phyloP scores from a whole-genome alignment of 2,888 invertebrate genomes.

The Papilio demoleus region DNA sequence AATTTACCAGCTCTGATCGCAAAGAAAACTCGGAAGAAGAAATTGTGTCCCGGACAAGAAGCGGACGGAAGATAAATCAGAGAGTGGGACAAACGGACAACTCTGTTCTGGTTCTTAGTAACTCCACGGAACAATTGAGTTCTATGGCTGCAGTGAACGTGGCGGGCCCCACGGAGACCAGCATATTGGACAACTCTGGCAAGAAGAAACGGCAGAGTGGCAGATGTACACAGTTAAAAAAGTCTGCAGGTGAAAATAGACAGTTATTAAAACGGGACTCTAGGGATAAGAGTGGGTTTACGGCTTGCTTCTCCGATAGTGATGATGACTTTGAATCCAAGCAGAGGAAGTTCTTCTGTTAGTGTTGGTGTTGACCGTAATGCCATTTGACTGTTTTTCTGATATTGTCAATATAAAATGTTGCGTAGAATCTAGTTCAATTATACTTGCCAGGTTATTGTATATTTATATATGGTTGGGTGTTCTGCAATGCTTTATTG shows the following conservation, averaged over 20 bases:
- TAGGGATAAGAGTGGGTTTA: slow-evolving; percentile 71
- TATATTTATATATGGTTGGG: slow-evolving; percentile 11
- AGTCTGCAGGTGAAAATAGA: slow-evolving; percentile 53
- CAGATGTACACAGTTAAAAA: slow-evolving; percentile 49
- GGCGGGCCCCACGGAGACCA: slow-evolving; percentile 48
- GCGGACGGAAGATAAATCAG: slow-evolving; percentile 63
- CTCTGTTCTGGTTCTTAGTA: slow-evolving; percentile 63
- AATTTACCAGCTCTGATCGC: slow-evolving; percentile 58
- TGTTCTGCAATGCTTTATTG: slow-evolving; percentile 2
- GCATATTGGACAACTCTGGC: neutral
- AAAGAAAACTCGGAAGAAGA: slow-evolving; percentile 66
- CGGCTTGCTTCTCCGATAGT: slow-evolving; percentile 76
- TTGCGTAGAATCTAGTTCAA: slow-evolving; percentile 43
- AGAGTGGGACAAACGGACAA: slow-evolving; percentile 59
- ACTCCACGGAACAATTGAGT: slow-evolving; percentile 64
- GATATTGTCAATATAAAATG: slow-evolving; percentile 15
- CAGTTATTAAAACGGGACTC: slow-evolving; percentile 58
- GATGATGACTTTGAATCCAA: slow-evolving; percentile 71
- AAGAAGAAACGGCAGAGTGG: slow-evolving; percentile 18
- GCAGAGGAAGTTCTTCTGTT: slow-evolving; percentile 69
- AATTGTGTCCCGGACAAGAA: slow-evolving; percentile 62
- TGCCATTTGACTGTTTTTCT: slow-evolving; percentile 1
- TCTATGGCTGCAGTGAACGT: slow-evolving; percentile 68
- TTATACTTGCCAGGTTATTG: slow-evolving; percentile 32
- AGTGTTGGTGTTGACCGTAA: slow-evolving; percentile 33